Evolutionary conservation across 2,888 invertebrate species (phyloP).

Genomic region (Callinectes sapidus): DNA sequence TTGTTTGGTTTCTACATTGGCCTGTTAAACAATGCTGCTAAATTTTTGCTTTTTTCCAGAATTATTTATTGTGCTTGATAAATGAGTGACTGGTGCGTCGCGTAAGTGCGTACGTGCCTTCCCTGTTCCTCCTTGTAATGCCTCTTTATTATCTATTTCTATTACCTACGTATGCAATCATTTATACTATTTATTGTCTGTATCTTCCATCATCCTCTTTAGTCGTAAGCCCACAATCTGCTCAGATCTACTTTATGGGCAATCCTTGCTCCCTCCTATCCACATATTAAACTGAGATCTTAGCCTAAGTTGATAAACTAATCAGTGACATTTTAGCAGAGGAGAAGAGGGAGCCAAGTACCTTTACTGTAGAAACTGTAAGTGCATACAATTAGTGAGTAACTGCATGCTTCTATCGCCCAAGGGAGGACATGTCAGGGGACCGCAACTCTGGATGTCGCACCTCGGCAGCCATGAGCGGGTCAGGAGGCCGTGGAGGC

Average conservation of each 20-base stretch:
- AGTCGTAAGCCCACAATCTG: neutral
- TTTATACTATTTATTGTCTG: neutral
- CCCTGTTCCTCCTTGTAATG: neutral
- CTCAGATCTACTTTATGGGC: neutral
- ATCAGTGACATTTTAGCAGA: neutral
- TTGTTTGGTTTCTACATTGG: neutral
- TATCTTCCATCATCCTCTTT: conserved; percentile 12
- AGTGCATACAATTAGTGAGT: neutral
- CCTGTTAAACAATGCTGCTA: neutral
- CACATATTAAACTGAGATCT: neutral
- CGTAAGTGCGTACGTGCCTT: neutral
- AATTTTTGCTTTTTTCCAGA: conserved; percentile 23
- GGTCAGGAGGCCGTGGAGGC: conserved; percentile 56
- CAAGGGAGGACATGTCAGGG: conserved; percentile 70
- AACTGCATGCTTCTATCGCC: neutral
- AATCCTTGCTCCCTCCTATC: neutral
- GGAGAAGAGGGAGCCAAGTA: neutral
- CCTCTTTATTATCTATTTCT: neutral
- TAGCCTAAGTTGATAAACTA: too few relatives aligned
- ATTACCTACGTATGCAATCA: neutral
- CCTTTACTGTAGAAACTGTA: neutral
- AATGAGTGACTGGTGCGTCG: neutral
- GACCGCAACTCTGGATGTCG: conserved; percentile 71
- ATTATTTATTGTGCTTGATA: neutral
- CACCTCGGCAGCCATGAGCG: conserved; percentile 66